A percentile compares a stretch with the other conserved stretches of the same genome.
Evolutionary conservation across 2,113 vertebrate genomes (phyloP).

Genomic region (Xenotilapia longispinis): DNA sequence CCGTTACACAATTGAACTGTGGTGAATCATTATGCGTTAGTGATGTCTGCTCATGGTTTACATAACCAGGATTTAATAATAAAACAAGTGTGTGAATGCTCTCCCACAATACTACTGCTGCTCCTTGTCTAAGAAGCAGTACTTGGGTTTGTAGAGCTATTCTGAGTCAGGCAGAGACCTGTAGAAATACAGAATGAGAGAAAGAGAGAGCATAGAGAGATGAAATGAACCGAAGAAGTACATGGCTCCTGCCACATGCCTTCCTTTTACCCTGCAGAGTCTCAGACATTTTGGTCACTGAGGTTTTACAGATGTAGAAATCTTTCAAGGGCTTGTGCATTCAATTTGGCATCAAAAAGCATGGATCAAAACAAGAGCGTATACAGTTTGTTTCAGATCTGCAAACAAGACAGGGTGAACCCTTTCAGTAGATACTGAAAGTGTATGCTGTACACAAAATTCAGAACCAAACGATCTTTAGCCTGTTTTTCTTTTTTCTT

Average conservation of each 20-base stretch:
- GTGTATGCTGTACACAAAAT: slow-evolving; percentile 1
- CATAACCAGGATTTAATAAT: slow-evolving; percentile 58
- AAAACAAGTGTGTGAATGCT: slow-evolving; percentile 21
- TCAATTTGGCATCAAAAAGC: slow-evolving; percentile 37
- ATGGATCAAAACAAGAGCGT: slow-evolving; percentile 19
- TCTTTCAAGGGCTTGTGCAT: slow-evolving; percentile 13
- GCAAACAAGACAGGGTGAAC: slow-evolving; percentile 21
- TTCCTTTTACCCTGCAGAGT: slow-evolving; percentile 32
- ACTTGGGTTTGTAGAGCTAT: slow-evolving; percentile 41
- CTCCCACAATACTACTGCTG: slow-evolving; percentile 35
- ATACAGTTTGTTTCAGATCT: slow-evolving; percentile 41
- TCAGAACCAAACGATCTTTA: not conserved
- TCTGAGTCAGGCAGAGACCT: slow-evolving; percentile 13
- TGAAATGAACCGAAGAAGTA: slow-evolving; percentile 49
- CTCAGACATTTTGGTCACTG: slow-evolving; percentile 3
- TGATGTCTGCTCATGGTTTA: slow-evolving; percentile 40
- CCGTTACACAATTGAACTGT: slow-evolving; percentile 41
- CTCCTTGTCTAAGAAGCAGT: slow-evolving; percentile 30
- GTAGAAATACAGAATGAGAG: not conserved
- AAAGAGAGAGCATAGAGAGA: not conserved
- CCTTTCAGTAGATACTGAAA: slow-evolving; percentile 4
- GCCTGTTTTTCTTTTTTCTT: not conserved
- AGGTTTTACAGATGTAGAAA: slow-evolving; percentile 22
- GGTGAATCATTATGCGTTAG: slow-evolving; percentile 44
- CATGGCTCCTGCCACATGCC: slow-evolving; percentile 35